Evolutionary conservation across 2,797 vertebrate genomes (phyloP).

Genomic region (Chiloscyllium punctatum): DNA sequence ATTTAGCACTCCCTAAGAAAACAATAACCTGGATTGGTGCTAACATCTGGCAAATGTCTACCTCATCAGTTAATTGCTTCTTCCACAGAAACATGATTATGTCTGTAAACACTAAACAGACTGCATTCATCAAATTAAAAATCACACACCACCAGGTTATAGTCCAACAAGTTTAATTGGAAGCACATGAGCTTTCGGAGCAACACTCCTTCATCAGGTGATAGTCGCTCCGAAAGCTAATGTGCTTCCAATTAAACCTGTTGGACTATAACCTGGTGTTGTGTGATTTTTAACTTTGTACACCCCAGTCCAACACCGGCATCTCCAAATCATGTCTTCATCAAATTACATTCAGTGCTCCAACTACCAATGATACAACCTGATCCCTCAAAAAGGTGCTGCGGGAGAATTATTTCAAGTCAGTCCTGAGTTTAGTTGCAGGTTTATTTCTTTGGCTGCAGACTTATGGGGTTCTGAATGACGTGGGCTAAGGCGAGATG

Average conservation of each 20-base stretch:
- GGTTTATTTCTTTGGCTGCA: neutral
- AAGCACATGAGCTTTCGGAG: no score
- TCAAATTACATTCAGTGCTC: neutral
- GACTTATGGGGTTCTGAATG: no score
- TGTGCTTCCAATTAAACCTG: no score
- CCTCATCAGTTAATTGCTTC: neutral
- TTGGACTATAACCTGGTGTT: no score
- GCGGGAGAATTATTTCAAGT: neutral
- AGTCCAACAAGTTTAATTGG: no score
- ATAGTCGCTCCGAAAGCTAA: no score
- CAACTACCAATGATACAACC: neutral
- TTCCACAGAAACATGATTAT: neutral
- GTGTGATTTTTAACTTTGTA: no score
- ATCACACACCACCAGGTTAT: no score
- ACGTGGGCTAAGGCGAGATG: no score
- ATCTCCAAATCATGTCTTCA: no score
- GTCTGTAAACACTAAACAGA: neutral
- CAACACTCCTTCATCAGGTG: no score
- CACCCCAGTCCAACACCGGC: no score
- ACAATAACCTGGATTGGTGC: neutral
- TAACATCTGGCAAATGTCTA: neutral
- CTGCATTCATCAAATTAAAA: neutral
- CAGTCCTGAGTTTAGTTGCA: neutral
- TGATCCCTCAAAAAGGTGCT: neutral
- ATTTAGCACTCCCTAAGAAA: neutral